Evolutionary conservation across 2,888 invertebrate species (phyloP).

Genomic region (Scaptomyza cyrtandrae): DNA sequence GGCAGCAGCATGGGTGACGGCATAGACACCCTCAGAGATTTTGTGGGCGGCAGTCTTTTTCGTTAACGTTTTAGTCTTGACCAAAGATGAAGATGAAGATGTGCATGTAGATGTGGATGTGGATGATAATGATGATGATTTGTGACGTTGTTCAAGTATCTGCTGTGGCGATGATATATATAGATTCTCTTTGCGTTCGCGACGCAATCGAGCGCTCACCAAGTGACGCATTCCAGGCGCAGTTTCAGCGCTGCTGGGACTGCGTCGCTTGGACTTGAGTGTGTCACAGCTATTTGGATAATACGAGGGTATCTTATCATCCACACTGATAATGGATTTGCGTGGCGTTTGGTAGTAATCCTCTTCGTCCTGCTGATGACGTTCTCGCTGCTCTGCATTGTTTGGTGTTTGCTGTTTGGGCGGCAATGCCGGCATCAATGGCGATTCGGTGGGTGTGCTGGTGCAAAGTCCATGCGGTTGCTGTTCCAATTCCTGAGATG

Average conservation of each 20-base stretch:
- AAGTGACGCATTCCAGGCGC: slow-evolving; percentile 72
- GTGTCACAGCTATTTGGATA: slow-evolving; percentile 84
- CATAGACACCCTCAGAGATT: slow-evolving; percentile 83
- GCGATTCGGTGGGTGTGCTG: slow-evolving; percentile 82
- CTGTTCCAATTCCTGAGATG: slow-evolving; percentile 76
- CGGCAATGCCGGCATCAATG: slow-evolving; percentile 65
- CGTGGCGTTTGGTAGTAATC: slow-evolving; percentile 82
- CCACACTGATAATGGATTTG: slow-evolving; percentile 82
- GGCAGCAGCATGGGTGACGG: slow-evolving; percentile 74
- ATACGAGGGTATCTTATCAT: slow-evolving; percentile 84
- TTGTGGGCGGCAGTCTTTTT: slow-evolving; percentile 81
- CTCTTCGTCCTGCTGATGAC: slow-evolving; percentile 55
- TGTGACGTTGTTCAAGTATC: slow-evolving; percentile 81
- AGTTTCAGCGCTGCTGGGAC: slow-evolving; percentile 58
- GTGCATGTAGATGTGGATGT: slow-evolving; percentile 5
- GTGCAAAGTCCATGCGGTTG: slow-evolving; percentile 69
- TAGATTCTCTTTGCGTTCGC: slow-evolving; percentile 83
- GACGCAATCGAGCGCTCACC: slow-evolving; percentile 72
- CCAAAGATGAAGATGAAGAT: not conserved
- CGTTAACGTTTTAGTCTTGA: slow-evolving; percentile 57
- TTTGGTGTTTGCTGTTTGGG: slow-evolving; percentile 50
- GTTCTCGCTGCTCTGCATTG: slow-evolving; percentile 7
- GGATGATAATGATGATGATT: slow-evolving; percentile 23
- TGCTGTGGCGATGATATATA: slow-evolving; percentile 84
- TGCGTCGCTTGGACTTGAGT: slow-evolving; percentile 73